Percentiles rank a stretch among this genome's conserved stretches.
These are phyloP conservation scores for Seison nebaliae DNA, from an alignment of 1,140 invertebrate species.

Conservation along the genomic window DNA sequence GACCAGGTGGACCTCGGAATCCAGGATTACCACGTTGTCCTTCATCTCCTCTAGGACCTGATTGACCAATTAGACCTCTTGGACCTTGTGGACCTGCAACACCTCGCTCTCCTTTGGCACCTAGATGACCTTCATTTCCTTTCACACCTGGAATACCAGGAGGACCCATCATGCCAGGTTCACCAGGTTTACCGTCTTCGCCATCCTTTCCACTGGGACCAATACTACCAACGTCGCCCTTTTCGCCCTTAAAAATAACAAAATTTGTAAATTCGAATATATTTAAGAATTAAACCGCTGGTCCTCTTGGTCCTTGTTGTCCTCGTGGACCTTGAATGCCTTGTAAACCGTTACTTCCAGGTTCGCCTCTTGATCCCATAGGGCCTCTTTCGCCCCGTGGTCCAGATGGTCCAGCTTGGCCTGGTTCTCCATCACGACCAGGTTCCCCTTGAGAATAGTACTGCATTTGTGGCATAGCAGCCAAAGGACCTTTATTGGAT, in stretches of 20 bases:
- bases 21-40: not conserved
- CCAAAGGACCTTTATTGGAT: too few species aligned
- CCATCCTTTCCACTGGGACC: constrained; percentile 6
- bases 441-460: too few species aligned
- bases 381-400: not conserved
- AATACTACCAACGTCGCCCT: not conserved
- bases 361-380: not conserved
- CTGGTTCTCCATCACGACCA: not conserved
- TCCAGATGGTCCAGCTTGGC: constrained; percentile 2
- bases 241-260: not conserved
- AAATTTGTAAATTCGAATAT: too few species aligned
- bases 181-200: constrained; percentile 5
- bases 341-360: not conserved
- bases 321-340: not conserved
- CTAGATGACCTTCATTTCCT: constrained; percentile 4
- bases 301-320: constrained; percentile 3
- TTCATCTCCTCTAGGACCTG: constrained; percentile 1
- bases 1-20: not conserved
- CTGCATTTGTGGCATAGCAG: too few species aligned
- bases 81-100: constrained; percentile 6
- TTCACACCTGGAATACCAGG: not conserved
- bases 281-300: too few species aligned
- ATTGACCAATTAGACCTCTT: constrained; percentile 3
- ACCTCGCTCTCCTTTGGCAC: constrained; percentile 6
- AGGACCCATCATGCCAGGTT: not conserved